phyloP scores from a whole-genome alignment of 2,888 invertebrate genomes.

The Carpatolechia fugitivella region DNA sequence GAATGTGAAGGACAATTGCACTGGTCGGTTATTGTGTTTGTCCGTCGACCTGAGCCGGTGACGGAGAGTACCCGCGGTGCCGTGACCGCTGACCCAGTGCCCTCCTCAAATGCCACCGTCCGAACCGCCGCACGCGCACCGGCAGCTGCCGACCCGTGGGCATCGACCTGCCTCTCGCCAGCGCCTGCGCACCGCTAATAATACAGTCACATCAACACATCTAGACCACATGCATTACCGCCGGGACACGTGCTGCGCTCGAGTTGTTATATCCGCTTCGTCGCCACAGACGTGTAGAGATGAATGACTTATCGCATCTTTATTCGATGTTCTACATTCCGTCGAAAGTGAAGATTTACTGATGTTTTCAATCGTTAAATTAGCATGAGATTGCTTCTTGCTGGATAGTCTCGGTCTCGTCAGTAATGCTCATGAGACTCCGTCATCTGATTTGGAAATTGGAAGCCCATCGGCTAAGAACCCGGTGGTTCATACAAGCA shows the following conservation, averaged over 20 bases:
- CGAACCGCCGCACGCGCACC: neutral
- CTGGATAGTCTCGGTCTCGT: no score
- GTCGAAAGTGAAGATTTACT: no score
- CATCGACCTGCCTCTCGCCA: neutral
- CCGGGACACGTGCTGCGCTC: no score
- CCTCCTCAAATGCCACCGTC: conserved; percentile 5
- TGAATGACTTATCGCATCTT: no score
- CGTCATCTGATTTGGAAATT: neutral
- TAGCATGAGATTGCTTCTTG: no score
- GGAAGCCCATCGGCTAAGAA: neutral
- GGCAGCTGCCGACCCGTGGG: neutral
- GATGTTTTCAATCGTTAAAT: no score
- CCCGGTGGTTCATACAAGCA: neutral
- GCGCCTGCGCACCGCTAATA: neutral
- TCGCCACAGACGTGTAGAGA: no score
- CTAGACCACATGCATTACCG: neutral
- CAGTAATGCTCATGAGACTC: neutral
- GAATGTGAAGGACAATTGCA: neutral
- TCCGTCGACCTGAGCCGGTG: neutral
- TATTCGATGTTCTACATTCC: no score
- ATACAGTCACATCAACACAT: neutral
- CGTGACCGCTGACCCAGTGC: conserved; percentile 1
- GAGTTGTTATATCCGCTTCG: no score
- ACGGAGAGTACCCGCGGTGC: neutral
- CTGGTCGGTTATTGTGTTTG: neutral